Base-by-base conservation (phyloP, 2,888 invertebrate genomes). In the Flexamia atlantica region DNA sequence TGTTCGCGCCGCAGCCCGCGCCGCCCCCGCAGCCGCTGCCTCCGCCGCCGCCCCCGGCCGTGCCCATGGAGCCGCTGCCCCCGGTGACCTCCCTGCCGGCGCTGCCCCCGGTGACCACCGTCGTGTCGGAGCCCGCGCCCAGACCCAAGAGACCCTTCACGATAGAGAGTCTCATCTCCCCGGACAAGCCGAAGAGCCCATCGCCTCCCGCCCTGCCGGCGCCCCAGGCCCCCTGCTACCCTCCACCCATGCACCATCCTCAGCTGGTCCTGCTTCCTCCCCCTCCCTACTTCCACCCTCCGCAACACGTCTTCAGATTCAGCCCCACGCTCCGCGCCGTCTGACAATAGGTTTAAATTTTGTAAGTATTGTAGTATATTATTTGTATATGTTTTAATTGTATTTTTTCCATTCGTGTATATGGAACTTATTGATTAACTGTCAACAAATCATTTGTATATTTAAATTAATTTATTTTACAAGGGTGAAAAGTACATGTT, bases 211-310 rank as follows among this genome's bases (percentile, higher is more conserved):
- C 72, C n/a, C 10, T 46, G 30, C 76, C 76, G 2, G 50, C 53
- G 12, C 70, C 81, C 28, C 74, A 42, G 28, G 42, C 82, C 1
- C 64, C 81, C 25, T 74, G 74, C 68, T 82, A 57, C 64, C 68
- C 68, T 36, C 83, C 83, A 14, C 79, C 79, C 25, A 28, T 79
- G n/a, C 83, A 79, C 68, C 83, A 64, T 68, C 83, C 46, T 40
- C 83, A 79, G 79, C 83, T 83, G 23, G 68, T 83, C 5, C 89
- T 94, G 42, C 89, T 93, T 20, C 92, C 92, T 94, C 89, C 94
- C 94, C 87, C 91, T 92, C 80, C 90, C 94, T 53, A 94, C 94
- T n/a, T 94, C 94, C 40, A 93, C 92, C 86, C 93, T 94, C 36
- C 93, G 94, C 70, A 94, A 94, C 0, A 89, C 92, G 87, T 90